These are phyloP conservation scores for Sarcoramphus papa DNA, from an alignment of 2,797 vertebrate species.

Conservation along the genomic window DNA sequence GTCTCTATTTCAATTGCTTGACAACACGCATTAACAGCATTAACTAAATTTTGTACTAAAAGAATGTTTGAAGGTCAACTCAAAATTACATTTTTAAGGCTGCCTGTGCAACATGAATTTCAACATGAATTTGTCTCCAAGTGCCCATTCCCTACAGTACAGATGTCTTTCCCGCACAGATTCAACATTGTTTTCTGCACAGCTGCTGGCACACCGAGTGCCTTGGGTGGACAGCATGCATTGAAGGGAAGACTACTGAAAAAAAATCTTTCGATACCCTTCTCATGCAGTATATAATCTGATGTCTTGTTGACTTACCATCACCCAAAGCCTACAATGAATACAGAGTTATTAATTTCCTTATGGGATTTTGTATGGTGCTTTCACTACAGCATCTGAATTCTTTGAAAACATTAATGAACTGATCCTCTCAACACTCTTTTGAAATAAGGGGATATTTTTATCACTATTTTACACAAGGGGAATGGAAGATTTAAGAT, in stretches of 20 bases:
- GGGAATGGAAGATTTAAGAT: constrained; percentile 13
- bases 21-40: background rate
- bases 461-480: constrained; percentile 16
- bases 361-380: constrained; percentile 11
- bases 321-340: background rate
- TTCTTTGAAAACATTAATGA: constrained; percentile 51
- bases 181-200: background rate
- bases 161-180: background rate
- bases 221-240: background rate
- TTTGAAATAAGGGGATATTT: constrained; percentile 29
- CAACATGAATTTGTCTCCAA: background rate
- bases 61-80: background rate
- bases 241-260: background rate
- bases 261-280: background rate
- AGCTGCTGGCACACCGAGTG: accelerated
- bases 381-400: background rate
- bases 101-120: background rate
- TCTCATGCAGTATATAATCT: background rate
- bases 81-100: background rate
- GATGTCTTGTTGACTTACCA: background rate
- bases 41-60: background rate
- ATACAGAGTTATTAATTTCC: constrained; percentile 25
- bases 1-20: background rate
- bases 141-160: background rate
- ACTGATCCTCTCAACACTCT: background rate